Evolutionary conservation across 2,113 vertebrate species (phyloP).

Genomic region (Pseudopipra pipra): DNA sequence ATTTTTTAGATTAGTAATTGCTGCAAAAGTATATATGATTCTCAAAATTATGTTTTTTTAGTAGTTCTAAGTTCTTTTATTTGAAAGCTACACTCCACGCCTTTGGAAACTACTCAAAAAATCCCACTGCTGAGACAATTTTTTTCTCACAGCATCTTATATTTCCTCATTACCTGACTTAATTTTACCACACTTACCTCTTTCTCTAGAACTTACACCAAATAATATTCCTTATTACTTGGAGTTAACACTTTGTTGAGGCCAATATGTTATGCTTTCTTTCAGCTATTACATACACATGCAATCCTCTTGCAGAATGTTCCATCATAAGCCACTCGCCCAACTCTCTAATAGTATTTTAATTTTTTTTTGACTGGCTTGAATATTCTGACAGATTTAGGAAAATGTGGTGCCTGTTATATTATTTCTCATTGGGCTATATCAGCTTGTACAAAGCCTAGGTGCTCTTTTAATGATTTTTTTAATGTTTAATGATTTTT

Average conservation of each 20-base stretch:
- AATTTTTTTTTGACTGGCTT: neutral
- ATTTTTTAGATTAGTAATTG: neutral
- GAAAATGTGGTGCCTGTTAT: neutral
- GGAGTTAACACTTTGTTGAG: neutral
- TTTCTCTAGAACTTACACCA: neutral
- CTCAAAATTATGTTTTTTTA: fast-evolving
- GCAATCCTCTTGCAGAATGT: neutral
- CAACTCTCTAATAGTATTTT: neutral
- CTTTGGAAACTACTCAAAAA: neutral
- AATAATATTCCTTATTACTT: neutral
- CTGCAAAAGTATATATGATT: neutral
- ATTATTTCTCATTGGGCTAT: neutral
- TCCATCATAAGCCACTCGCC: neutral
- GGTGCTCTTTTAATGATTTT: neutral
- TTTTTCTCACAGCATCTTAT: neutral
- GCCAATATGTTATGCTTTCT: neutral
- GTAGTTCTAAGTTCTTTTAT: neutral
- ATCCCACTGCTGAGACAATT: neutral
- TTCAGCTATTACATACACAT: neutral
- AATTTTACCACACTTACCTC: neutral
- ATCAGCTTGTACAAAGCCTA: neutral
- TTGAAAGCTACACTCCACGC: neutral
- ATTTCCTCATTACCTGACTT: neutral
- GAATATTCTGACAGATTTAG: neutral
- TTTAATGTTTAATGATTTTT: neutral